These are phyloP conservation scores for Peromyscus aztecus DNA, from an alignment of 2,797 vertebrate genomes.

Conservation along the genomic window DNA sequence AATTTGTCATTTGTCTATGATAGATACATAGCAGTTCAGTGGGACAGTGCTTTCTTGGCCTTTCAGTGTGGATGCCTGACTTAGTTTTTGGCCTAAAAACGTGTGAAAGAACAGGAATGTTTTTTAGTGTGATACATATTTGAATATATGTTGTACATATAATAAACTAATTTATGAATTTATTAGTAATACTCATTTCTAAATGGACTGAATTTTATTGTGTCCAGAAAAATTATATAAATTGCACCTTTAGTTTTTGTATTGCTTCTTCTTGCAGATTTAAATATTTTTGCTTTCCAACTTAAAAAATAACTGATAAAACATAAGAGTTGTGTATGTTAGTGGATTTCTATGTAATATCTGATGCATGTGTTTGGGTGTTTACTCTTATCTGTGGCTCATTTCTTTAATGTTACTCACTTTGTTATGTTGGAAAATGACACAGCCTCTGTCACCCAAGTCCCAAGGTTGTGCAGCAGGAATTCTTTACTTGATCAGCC, in stretches of 20 bases:
- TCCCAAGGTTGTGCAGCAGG: background rate
- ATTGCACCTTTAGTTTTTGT: background rate
- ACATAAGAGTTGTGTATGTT: background rate
- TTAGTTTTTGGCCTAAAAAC: constrained; percentile 39
- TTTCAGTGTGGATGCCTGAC: constrained; percentile 50
- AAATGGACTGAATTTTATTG: constrained; percentile 36
- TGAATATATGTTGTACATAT: constrained; percentile 60
- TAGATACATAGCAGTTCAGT: background rate
- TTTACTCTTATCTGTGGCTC: background rate
- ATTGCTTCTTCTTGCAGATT: constrained; percentile 18
- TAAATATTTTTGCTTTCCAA: background rate
- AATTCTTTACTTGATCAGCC: background rate
- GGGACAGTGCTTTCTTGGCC: constrained; percentile 49
- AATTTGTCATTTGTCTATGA: background rate
- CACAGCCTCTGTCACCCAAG: background rate
- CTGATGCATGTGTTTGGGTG: background rate
- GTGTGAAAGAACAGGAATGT: constrained; percentile 16
- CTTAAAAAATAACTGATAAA: background rate
- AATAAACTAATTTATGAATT: constrained; percentile 68
- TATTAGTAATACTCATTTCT: constrained; percentile 47
- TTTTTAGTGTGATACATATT: constrained; percentile 33
- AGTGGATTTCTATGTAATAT: background rate
- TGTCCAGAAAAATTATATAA: constrained; percentile 51
- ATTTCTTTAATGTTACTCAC: background rate
- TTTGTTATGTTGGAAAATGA: background rate